Conservation (phyloP, 2,888 invertebrate species). For the Polia nebulosa region DNA sequence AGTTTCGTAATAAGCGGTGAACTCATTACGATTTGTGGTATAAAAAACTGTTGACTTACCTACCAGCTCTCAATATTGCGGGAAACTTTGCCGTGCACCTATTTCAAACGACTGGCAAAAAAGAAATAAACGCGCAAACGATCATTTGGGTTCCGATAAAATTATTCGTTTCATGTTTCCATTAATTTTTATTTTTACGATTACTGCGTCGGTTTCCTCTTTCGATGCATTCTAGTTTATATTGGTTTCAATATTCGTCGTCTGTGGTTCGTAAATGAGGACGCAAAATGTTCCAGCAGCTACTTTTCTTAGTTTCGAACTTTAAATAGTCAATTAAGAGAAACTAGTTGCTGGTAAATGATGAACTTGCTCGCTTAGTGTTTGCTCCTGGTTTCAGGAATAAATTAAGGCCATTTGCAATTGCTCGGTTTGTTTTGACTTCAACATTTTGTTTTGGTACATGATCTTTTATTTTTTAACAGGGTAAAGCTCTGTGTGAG, state of each 20-base stretch:
- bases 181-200: conserved; percentile 54
- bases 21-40: conserved; percentile 18
- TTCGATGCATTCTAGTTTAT: conserved; percentile 50
- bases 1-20: conserved; percentile 5
- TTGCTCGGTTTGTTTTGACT: conserved; percentile 53
- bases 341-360: conserved; percentile 61
- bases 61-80: conserved; percentile 1
- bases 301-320: conserved; percentile 60
- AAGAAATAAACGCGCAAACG: conserved; percentile 43
- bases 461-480: conserved; percentile 2
- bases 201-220: conserved; percentile 34
- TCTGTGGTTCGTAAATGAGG: conserved; percentile 51
- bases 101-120: conserved; percentile 46
- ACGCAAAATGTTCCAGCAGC: conserved; percentile 54
- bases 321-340: conserved; percentile 62
- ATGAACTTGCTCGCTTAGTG: conserved; percentile 58
- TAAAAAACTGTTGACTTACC: conserved; percentile 8
- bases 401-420: conserved; percentile 59
- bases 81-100: conserved; percentile 25
- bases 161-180: conserved; percentile 49
- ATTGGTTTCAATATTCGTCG: conserved; percentile 49
- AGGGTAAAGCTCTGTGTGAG: neutral
- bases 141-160: conserved; percentile 45
- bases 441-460: conserved; percentile 29
- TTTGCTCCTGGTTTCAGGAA: conserved; percentile 58